These are phyloP conservation scores for Cercopithecus mona DNA, from an alignment of 2,113 vertebrate genomes.

Conservation along the genomic window DNA sequence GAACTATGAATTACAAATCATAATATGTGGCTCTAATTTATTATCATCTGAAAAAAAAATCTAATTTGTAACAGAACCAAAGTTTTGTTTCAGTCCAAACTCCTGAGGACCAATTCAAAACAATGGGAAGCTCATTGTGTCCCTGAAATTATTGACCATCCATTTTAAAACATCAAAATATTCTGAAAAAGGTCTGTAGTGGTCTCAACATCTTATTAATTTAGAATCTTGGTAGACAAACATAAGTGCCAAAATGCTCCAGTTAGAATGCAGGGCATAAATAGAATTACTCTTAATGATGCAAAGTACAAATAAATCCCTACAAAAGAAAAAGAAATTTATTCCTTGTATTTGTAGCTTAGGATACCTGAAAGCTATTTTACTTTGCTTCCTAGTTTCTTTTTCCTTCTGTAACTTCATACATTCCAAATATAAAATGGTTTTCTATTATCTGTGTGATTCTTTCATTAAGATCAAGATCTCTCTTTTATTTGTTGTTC, in stretches of 20 bases:
- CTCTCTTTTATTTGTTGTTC: neutral
- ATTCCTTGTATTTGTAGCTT: neutral
- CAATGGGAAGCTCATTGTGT: neutral
- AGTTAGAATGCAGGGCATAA: neutral
- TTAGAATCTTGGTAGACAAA: neutral
- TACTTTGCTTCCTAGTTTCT: neutral
- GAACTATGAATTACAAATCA: neutral
- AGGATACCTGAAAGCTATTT: neutral
- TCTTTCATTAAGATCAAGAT: conserved; percentile 6
- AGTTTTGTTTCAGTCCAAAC: neutral
- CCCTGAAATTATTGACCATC: neutral
- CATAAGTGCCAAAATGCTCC: neutral
- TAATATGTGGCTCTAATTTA: neutral
- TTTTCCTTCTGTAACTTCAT: neutral
- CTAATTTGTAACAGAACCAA: neutral
- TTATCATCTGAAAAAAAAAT: neutral
- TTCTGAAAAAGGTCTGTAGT: neutral
- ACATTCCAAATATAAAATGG: neutral
- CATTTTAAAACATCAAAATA: neutral
- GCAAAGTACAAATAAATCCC: neutral
- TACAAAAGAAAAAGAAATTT: neutral
- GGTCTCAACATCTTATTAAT: neutral
- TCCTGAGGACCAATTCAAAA: neutral
- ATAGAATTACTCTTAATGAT: neutral
- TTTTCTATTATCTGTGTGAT: neutral